Evolutionary conservation across 2,113 vertebrate species (phyloP).

Genomic region (Equus przewalskii): DNA sequence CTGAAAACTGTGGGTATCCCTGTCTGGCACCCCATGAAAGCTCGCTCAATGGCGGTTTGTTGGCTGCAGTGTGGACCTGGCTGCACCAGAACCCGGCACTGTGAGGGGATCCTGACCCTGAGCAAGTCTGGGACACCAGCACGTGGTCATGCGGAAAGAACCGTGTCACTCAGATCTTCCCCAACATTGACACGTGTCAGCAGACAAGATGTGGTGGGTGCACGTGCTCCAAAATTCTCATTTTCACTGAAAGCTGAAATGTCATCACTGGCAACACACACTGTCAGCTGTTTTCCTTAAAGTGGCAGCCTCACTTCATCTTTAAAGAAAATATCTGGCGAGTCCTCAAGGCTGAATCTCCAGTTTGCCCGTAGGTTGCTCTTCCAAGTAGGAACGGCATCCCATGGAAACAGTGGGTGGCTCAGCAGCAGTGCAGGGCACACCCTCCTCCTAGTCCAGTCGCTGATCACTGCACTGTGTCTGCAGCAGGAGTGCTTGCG

Average conservation of each 20-base stretch:
- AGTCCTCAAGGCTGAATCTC: not conserved
- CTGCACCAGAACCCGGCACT: not conserved
- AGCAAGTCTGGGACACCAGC: fast-evolving
- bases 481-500: not conserved
- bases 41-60: no score
- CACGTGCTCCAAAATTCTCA: fast-evolving
- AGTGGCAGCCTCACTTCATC: not conserved
- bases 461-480: no score
- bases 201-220: fast-evolving
- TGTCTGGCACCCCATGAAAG: fast-evolving
- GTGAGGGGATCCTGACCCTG: not conserved
- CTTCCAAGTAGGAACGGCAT: no score
- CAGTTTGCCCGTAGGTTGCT: not conserved
- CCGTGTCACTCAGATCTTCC: not conserved
- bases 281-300: not conserved
- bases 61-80: not conserved
- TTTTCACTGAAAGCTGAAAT: not conserved
- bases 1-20: not conserved
- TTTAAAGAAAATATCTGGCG: not conserved
- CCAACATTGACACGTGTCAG: fast-evolving
- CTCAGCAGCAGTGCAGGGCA: not conserved
- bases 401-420: not conserved
- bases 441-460: no score
- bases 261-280: not conserved
- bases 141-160: fast-evolving